phyloP scores from a whole-genome alignment of 2,113 vertebrate genomes.

The Pyxicephalus adspersus region DNA sequence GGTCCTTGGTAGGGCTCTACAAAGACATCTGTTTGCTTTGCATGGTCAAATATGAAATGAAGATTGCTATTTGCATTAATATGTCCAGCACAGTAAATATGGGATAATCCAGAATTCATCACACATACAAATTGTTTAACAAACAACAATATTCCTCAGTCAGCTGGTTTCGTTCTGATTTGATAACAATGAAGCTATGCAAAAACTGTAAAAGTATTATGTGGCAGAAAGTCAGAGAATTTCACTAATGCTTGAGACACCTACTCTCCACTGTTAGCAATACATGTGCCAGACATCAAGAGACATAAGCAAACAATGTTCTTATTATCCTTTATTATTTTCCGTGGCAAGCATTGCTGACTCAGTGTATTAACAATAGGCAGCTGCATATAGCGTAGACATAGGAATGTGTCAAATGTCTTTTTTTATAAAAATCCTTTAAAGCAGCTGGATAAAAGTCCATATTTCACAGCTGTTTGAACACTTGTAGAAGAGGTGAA shows the following conservation, averaged over 20 bases:
- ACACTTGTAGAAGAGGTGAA: background rate
- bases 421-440: slow-evolving; percentile 13
- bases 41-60: too few relatives aligned
- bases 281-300: slow-evolving; percentile 39
- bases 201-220: slow-evolving; percentile 19
- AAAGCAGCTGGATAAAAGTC: background rate
- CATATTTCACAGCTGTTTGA: slow-evolving; percentile 15
- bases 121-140: too few relatives aligned
- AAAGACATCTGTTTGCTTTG: too few relatives aligned
- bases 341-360: slow-evolving; percentile 19
- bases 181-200: slow-evolving; percentile 14
- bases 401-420: background rate
- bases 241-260: slow-evolving; percentile 44
- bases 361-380: background rate
- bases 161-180: slow-evolving; percentile 10
- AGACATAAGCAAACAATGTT: slow-evolving; percentile 39
- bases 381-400: background rate
- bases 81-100: too few relatives aligned
- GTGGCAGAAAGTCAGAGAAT: slow-evolving; percentile 49
- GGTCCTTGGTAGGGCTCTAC: too few relatives aligned
- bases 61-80: too few relatives aligned
- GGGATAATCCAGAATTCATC: too few relatives aligned
- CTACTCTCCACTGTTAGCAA: slow-evolving; percentile 32
- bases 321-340: slow-evolving; percentile 48
- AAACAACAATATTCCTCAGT: background rate